Percentiles rank a stretch among this genome's conserved stretches.
Evolutionary conservation across 2,113 vertebrate species (phyloP).

Genomic region (Miniopterus natalensis): DNA sequence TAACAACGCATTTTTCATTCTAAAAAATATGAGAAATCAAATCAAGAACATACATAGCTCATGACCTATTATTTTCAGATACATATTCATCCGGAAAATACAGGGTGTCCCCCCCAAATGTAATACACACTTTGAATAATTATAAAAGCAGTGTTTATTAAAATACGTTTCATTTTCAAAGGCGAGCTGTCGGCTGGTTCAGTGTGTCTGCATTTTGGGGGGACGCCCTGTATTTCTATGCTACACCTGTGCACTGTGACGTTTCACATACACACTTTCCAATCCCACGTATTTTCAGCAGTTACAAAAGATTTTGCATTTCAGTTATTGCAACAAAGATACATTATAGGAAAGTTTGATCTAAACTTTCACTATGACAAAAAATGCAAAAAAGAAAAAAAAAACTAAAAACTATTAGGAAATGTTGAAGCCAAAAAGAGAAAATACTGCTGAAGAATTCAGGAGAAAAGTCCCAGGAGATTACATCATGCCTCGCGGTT

Average conservation of each 20-base stretch:
- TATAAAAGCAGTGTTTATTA: too few relatives aligned
- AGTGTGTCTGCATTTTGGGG: too few relatives aligned
- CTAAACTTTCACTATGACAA: neutral
- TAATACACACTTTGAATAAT: too few relatives aligned
- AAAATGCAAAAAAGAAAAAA: neutral
- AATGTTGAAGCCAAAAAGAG: neutral
- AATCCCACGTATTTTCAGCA: neutral
- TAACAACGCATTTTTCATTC: neutral
- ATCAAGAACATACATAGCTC: neutral
- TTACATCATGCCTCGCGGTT: neutral
- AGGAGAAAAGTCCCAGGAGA: neutral
- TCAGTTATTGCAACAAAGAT: neutral
- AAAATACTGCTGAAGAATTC: neutral
- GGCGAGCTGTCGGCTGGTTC: too few relatives aligned
- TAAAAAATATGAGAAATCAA: neutral
- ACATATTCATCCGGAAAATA: too few relatives aligned
- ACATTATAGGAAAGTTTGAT: neutral
- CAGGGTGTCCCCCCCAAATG: too few relatives aligned
- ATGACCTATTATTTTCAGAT: neutral
- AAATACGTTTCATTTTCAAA: too few relatives aligned
- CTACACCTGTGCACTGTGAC: accelerated
- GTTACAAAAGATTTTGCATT: neutral
- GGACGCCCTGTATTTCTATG: too few relatives aligned
- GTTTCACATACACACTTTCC: neutral
- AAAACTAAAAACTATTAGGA: neutral